Evolutionary conservation across 2,113 vertebrate genomes (phyloP).

Genomic region (Plecturocebus donacophilus): DNA sequence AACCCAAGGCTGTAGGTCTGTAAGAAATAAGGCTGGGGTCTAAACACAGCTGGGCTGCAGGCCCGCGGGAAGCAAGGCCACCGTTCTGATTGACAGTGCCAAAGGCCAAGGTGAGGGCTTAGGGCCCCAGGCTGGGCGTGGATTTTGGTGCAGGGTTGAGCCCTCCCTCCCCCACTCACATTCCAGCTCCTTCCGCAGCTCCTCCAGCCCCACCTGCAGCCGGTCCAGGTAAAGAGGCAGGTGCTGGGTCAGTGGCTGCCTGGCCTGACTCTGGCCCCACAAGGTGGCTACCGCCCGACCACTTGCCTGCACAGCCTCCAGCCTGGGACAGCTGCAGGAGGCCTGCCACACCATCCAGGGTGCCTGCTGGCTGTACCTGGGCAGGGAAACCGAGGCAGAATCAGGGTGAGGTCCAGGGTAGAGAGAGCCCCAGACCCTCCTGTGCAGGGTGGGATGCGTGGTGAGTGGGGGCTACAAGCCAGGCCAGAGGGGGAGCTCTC

Average conservation of each 20-base stretch:
- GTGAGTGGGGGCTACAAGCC: no score
- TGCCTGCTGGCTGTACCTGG: conserved; percentile 81
- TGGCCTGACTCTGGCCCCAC: conserved; percentile 82
- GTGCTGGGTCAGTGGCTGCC: conserved; percentile 72
- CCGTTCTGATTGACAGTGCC: background rate
- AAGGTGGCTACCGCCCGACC: conserved; percentile 15
- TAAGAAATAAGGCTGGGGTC: background rate
- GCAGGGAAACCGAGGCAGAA: background rate
- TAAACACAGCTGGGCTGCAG: background rate
- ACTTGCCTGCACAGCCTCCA: conserved; percentile 72
- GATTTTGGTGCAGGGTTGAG: rapidly evolving
- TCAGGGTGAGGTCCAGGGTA: background rate
- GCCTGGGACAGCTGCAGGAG: conserved; percentile 72
- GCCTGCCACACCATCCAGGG: conserved; percentile 81
- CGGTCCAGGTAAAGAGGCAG: conserved; percentile 82
- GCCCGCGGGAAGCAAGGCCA: rapidly evolving
- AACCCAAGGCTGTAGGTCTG: background rate
- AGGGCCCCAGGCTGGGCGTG: rapidly evolving
- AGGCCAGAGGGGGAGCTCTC: background rate
- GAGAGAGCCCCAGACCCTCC: background rate
- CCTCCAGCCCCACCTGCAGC: conserved; percentile 82
- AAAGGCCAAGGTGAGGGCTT: rapidly evolving
- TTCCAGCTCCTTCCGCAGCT: conserved; percentile 88
- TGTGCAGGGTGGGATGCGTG: no score
- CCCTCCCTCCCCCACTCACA: conserved; percentile 81